Evolutionary conservation across 2,797 vertebrate genomes (phyloP).

Genomic region (Zalophus californianus): DNA sequence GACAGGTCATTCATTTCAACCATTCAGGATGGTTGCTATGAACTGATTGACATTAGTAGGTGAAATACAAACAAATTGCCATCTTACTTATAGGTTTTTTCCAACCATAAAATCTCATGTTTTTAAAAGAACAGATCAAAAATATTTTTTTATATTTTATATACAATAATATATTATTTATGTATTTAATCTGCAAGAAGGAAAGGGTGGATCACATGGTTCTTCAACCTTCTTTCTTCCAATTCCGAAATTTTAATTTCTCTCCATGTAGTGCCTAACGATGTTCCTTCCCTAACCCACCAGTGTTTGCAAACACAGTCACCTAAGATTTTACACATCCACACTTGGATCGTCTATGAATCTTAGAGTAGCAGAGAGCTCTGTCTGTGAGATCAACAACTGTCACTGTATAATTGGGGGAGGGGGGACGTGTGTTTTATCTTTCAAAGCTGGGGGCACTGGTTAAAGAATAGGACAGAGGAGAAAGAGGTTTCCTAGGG

Average conservation of each 20-base stretch:
- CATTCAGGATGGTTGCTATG: neutral
- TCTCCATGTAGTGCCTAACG: neutral
- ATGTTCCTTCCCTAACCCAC: neutral
- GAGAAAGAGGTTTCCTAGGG: neutral
- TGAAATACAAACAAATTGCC: neutral
- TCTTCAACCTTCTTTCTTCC: neutral
- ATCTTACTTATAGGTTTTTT: neutral
- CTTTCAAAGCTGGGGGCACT: neutral
- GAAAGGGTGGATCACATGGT: accelerated
- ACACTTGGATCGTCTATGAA: neutral
- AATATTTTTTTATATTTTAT: neutral
- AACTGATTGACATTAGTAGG: neutral
- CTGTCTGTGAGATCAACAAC: neutral
- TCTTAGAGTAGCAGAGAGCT: neutral
- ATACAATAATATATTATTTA: neutral
- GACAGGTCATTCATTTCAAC: neutral
- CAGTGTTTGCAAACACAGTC: neutral
- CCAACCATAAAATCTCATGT: neutral
- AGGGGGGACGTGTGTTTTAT: neutral
- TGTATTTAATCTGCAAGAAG: neutral
- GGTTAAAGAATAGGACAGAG: neutral
- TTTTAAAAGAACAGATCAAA: neutral
- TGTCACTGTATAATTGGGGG: neutral
- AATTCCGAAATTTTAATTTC: neutral
- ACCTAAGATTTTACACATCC: neutral